phyloP scores from a whole-genome alignment of 1,140 invertebrate species.

The Drosophila saltans region DNA sequence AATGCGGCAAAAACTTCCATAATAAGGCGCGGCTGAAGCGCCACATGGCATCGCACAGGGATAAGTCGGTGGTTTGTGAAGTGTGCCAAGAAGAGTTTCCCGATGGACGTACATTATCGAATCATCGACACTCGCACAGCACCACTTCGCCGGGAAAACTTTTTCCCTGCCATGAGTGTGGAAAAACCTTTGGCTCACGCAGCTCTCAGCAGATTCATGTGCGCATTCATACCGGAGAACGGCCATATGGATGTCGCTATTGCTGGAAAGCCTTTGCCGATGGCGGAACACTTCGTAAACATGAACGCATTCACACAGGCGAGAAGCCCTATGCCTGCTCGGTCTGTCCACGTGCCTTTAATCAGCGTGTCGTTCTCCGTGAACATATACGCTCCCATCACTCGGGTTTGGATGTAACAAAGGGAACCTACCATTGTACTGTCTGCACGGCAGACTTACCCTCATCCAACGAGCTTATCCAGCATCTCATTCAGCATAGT shows the following conservation, averaged over 20 bases:
- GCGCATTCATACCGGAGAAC: slow-evolving; percentile 91
- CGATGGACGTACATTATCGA: slow-evolving; percentile 88
- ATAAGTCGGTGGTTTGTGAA: slow-evolving; percentile 88
- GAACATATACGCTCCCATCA: slow-evolving; percentile 93
- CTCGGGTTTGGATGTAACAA: slow-evolving; percentile 88
- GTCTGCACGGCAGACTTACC: slow-evolving; percentile 88
- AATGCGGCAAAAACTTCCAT: slow-evolving; percentile 88
- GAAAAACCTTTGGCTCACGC: slow-evolving; percentile 92
- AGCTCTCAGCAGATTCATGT: slow-evolving; percentile 97
- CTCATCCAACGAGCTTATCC: slow-evolving; percentile 89
- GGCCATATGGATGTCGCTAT: slow-evolving; percentile 96
- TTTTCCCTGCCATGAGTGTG: slow-evolving; percentile 93
- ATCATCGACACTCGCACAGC: slow-evolving; percentile 88
- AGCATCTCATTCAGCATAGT: slow-evolving; percentile 92
- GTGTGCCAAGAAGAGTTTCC: slow-evolving; percentile 89
- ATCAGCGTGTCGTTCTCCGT: slow-evolving; percentile 91
- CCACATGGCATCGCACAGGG: slow-evolving; percentile 88
- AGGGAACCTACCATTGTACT: slow-evolving; percentile 87
- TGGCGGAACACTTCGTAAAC: slow-evolving; percentile 97
- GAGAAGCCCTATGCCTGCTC: slow-evolving; percentile 98
- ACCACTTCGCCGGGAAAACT: slow-evolving; percentile 86
- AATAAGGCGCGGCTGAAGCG: slow-evolving; percentile 87
- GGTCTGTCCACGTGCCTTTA: slow-evolving; percentile 94
- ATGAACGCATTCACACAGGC: slow-evolving; percentile 98
- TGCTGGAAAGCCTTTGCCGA: slow-evolving; percentile 99